Percentiles rank a stretch among this genome's conserved stretches.
These are phyloP conservation scores for Sebastes nivosus DNA, from an alignment of 2,797 vertebrate species.

Conservation along the genomic window DNA sequence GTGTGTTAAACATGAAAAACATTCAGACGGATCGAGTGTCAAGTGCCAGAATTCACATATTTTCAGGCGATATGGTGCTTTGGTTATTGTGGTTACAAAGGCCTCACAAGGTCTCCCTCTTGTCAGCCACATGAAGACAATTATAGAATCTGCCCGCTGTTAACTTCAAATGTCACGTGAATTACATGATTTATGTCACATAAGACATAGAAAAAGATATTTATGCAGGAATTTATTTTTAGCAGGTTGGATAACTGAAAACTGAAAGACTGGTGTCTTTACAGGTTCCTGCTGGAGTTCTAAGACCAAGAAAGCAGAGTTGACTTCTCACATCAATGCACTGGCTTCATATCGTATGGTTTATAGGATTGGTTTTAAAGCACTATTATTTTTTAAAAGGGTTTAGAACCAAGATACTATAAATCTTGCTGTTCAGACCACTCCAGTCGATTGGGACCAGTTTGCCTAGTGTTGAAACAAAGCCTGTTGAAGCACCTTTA, in stretches of 20 bases:
- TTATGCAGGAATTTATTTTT: neutral
- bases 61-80: neutral
- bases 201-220: neutral
- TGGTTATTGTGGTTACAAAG: neutral
- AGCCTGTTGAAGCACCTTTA: neutral
- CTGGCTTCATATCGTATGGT: neutral
- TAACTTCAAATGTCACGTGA: neutral
- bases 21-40: neutral
- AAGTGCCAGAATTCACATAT: neutral
- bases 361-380: neutral
- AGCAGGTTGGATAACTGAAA: neutral
- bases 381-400: neutral
- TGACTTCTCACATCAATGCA: neutral
- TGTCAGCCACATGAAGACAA: neutral
- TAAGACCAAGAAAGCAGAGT: neutral
- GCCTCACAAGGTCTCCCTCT: neutral
- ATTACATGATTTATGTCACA: neutral
- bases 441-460: neutral
- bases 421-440: neutral
- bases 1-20: neutral
- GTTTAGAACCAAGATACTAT: constrained; percentile 1
- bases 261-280: neutral
- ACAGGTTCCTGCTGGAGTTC: neutral
- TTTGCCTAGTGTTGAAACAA: neutral
- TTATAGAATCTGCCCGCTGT: neutral